Base-by-base conservation (phyloP, 2,888 invertebrate species). In the Cryptophagus acutangulus region DNA sequence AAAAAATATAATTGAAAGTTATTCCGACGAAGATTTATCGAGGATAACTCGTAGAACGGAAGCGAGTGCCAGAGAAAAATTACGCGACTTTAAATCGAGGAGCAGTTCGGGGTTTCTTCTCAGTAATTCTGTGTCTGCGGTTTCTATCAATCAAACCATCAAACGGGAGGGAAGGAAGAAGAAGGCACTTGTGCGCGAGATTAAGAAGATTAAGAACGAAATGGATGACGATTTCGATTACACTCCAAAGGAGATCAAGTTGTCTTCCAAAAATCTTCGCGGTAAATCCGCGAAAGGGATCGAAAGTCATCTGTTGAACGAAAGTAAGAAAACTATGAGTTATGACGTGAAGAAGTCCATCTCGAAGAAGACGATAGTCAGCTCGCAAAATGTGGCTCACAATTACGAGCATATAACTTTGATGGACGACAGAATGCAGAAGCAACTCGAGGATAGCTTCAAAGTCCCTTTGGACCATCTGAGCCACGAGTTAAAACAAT, bases 281-380 rank as follows among this genome's bases (percentile, higher is more conserved):
- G 86, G 85, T 35, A 86, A 82, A 73, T 86, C 87, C 2, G 86
- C 86, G 3, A 79, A 75, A 59, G 80, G 80, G 31, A 88, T 88
- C 45, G 82, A 79, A 49, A 75, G 76, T 46, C 77, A 79, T 9
- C 68, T 84, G 28, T 65, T 84, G 29, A 73, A 76, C 25, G 78
- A 82, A 53, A 79, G 74, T 44, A 63, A 69, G 49, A 70, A 66
- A 47, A 71, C 74, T 53, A 72, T 81, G 24, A 70, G 72, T 1
- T 54, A 70, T 33, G 72, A 74, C 12, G 65, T 71, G 35, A 57
- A 50, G 5, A 54, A 54, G 33, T n/a, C n/a, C n/a, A 35, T 42
- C 18, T 51, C 53, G 30, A 66, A 41, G 60, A 65, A 31, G 14
- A 31, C 16, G 31, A 15, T 31, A 6, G 31, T 25, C 28, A 38